Percentiles rank a stretch among this genome's conserved stretches.
Evolutionary conservation across 2,888 invertebrate species (phyloP).

Genomic region (Epistrophe grossulariae): DNA sequence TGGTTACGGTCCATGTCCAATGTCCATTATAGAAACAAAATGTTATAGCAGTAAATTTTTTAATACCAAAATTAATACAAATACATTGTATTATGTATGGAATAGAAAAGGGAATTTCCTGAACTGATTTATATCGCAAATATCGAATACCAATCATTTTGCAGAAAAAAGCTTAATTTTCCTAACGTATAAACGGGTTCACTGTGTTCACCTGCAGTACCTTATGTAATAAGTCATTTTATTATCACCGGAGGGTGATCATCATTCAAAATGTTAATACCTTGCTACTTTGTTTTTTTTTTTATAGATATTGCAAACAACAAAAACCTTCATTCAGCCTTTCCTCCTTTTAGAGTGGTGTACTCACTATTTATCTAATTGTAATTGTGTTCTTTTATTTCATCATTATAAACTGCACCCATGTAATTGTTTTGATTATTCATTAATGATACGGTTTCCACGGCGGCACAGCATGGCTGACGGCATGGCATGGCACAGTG

Average conservation of each 20-base stretch:
- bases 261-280: slow-evolving; percentile 27
- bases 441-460: slow-evolving; percentile 66
- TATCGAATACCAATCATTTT: background rate
- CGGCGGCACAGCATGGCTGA: background rate
- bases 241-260: slow-evolving; percentile 23
- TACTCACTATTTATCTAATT: slow-evolving; percentile 32
- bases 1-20: too few species aligned
- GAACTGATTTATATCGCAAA: background rate
- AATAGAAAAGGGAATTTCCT: background rate
- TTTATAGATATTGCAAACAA: background rate
- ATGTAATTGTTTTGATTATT: slow-evolving; percentile 69
- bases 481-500: background rate
- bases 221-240: slow-evolving; percentile 18
- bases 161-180: background rate
- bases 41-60: too few species aligned
- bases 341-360: slow-evolving; percentile 1
- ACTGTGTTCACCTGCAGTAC: slow-evolving; percentile 10
- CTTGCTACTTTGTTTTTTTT: slow-evolving; percentile 8
- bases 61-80: background rate
- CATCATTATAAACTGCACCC: slow-evolving; percentile 65
- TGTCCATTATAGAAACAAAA: too few species aligned
- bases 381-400: slow-evolving; percentile 58
- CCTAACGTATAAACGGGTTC: background rate
- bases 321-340: slow-evolving; percentile 3
- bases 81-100: background rate